A percentile compares a stretch with the other conserved stretches of the same genome.
Conservation (phyloP, 1,140 invertebrate genomes). For the Brachionus koreanus region DNA sequence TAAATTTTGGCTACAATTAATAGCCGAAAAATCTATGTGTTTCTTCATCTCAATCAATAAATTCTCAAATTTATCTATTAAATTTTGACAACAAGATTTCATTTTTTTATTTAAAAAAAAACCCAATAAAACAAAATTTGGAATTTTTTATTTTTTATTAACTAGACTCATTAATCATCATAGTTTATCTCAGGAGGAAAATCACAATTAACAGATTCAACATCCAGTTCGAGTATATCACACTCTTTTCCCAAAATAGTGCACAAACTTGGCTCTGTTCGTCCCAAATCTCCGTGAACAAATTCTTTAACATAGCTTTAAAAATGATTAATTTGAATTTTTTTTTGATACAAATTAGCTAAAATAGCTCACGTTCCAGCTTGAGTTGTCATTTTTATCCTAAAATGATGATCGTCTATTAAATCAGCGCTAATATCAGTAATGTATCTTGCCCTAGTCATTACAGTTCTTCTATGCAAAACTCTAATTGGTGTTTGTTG, state of each 20-base stretch:
- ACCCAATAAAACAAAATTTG: not conserved
- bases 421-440: constrained; percentile 62
- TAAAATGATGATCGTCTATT: constrained; percentile 60
- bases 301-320: constrained; percentile 85
- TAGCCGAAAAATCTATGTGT: not conserved
- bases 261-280: constrained; percentile 72
- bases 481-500: constrained; percentile 66
- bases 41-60: not conserved
- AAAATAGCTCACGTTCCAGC: constrained; percentile 71
- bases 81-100: constrained; percentile 46
- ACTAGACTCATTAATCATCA: not conserved
- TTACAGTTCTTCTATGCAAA: constrained; percentile 70
- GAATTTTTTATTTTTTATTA: not conserved
- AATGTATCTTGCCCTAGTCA: constrained; percentile 65
- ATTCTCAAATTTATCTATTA: not conserved
- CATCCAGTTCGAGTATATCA: constrained; percentile 68
- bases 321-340: constrained; percentile 2
- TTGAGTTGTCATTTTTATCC: constrained; percentile 73
- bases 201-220: constrained; percentile 63
- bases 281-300: constrained; percentile 86
- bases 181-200: constrained; percentile 49
- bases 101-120: not conserved
- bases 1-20: not conserved
- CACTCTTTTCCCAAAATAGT: constrained; percentile 62
- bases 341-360: not conserved